A percentile compares a stretch with the other conserved stretches of the same genome.
phyloP scores from a whole-genome alignment of 2,888 invertebrate genomes.

The Trichopoda pennipes region DNA sequence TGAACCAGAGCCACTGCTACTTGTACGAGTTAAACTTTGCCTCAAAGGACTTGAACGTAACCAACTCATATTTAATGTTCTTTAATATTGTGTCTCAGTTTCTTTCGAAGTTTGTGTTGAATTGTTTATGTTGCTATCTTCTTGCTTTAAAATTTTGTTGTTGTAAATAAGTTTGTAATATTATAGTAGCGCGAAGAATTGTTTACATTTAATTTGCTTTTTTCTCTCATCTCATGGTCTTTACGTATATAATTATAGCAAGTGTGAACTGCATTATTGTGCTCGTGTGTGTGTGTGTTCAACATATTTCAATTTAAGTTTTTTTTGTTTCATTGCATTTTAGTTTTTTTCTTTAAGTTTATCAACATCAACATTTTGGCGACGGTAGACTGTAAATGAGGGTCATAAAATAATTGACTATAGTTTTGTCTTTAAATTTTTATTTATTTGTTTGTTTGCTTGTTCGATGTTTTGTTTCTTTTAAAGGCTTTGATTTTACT shows the following conservation, averaged over 20 bases:
- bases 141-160: conserved; percentile 5
- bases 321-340: too few species aligned
- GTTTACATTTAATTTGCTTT: conserved; percentile 14
- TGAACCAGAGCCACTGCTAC: conserved; percentile 77
- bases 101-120: not conserved
- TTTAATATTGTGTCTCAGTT: not conserved
- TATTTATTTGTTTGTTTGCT: conserved; percentile 39
- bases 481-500: not conserved
- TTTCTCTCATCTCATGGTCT: conserved; percentile 4
- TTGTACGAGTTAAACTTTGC: conserved; percentile 82
- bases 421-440: conserved; percentile 6
- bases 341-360: conserved; percentile 21
- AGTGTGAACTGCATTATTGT: conserved; percentile 31
- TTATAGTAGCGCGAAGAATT: not conserved
- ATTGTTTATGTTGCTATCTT: not conserved
- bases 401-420: conserved; percentile 32
- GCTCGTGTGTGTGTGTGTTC: conserved; percentile 8
- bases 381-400: conserved; percentile 42
- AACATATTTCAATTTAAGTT: conserved; percentile 1
- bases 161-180: conserved; percentile 33
- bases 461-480: conserved; percentile 54
- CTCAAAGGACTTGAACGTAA: conserved; percentile 83
- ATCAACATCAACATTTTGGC: conserved; percentile 53
- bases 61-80: conserved; percentile 85
- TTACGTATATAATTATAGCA: not conserved